A percentile compares a stretch with the other conserved stretches of the same genome.
Conservation (phyloP, 2,888 invertebrate species). For the Epirrhoe tristata region DNA sequence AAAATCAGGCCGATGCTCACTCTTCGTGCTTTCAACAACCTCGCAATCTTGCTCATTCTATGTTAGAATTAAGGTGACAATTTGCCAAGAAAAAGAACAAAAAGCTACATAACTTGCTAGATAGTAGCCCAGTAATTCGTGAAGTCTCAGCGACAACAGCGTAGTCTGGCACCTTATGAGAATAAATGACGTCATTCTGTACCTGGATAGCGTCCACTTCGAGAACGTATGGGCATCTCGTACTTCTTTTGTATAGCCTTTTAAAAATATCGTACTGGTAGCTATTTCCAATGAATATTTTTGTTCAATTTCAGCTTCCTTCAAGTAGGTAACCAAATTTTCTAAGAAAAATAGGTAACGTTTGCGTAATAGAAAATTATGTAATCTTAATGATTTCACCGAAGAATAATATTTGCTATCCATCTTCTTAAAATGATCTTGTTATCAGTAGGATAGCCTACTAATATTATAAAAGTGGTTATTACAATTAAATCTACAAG, state of each 20-base stretch:
- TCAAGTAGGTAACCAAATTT: too few relatives aligned
- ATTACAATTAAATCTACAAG: too few relatives aligned
- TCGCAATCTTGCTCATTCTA: background rate
- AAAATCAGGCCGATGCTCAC: background rate
- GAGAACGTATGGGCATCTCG: background rate
- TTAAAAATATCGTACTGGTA: background rate
- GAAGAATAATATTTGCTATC: too few relatives aligned
- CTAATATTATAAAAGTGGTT: too few relatives aligned
- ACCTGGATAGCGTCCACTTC: constrained; percentile 35
- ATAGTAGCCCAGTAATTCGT: background rate
- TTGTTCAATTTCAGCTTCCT: too few relatives aligned
- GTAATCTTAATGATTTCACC: too few relatives aligned
- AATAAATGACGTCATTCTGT: constrained; percentile 23
- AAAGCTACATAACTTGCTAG: constrained; percentile 4
- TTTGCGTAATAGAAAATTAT: too few relatives aligned
- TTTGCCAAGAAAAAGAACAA: background rate
- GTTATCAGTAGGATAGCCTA: too few relatives aligned
- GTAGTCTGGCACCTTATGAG: constrained; percentile 23
- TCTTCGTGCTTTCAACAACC: background rate
- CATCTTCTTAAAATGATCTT: too few relatives aligned
- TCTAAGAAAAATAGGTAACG: too few relatives aligned
- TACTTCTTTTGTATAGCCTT: constrained; percentile 2
- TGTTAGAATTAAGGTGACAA: background rate
- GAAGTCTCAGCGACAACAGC: constrained; percentile 12
- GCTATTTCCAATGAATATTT: too few relatives aligned